Base-by-base conservation (phyloP, 1,140 invertebrate species). In the Cyclina sinensis region DNA sequence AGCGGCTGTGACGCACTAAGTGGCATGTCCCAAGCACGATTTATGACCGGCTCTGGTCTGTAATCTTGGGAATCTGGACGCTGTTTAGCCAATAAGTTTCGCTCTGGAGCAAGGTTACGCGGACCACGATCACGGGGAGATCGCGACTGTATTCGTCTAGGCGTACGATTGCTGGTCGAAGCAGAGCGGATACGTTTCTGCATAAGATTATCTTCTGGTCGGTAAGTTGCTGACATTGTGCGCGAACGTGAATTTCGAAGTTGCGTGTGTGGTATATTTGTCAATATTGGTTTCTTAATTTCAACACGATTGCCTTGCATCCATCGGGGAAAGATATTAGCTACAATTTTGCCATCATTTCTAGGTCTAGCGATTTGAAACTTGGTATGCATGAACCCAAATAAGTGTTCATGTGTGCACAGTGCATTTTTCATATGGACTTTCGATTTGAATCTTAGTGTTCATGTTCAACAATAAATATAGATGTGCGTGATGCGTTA, bases 281-380 rank as follows among this genome's bases (percentile, higher is more conserved):
- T 76, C 7, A 43, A 76, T 16, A 35, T 14, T 24, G 21, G 46
- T 12, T 76, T 43, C 46, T 12, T 3, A n/a, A 43, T 43, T 35
- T 39, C 32, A 27, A 78, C 27, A 48, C 48, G 76, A 32, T 54
- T 9, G 16, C 24, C 24, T 27, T 57, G 46, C 51, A 80, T 57
- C 76, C 76, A 80, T n/a, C 57, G 46, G 24, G 76, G 76, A 30
- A 80, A 80, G 2, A 43, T 43, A 35, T 80, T 48, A 16, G 46
- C 46, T 24, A 30, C 9, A 24, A 80, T 32, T 30, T 18, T 11
- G 30, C 48, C 39, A 24, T 76, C 35, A 5, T 46, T 73, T n/a
- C 7, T 76, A 12, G 21, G 5, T 76, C 46, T 76, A 5, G 73
- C 73, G n/a, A n/a, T n/a, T n/a, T n/a, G n/a, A n/a, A n/a, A n/a